A percentile compares a stretch with the other conserved stretches of the same genome.
These are phyloP conservation scores for Chloropsis hardwickii DNA, from an alignment of 2,113 vertebrate genomes.

Conservation along the genomic window DNA sequence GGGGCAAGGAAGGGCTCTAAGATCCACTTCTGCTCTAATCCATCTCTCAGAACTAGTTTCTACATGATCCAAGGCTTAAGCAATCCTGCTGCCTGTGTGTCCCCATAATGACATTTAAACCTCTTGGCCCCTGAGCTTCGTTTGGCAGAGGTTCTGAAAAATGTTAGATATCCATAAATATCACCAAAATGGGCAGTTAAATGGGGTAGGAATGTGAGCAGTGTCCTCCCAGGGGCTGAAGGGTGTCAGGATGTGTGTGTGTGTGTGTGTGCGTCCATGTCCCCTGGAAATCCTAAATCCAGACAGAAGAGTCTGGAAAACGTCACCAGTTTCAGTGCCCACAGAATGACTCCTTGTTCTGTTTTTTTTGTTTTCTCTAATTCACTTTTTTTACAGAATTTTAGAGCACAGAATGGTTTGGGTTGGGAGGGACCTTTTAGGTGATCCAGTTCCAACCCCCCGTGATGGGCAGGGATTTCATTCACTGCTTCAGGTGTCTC, in stretches of 20 bases:
- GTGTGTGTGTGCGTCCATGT: too few relatives aligned
- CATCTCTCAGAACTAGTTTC: not conserved
- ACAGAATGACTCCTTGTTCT: not conserved
- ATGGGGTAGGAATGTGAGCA: not conserved
- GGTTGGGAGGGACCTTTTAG: not conserved
- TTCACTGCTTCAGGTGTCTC: not conserved
- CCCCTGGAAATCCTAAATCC: not conserved
- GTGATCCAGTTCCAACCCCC: not conserved
- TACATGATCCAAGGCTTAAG: not conserved
- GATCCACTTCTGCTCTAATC: not conserved
- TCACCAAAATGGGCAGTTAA: not conserved
- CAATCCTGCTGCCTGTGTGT: not conserved
- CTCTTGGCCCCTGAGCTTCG: fast-evolving
- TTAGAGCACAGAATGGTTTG: not conserved
- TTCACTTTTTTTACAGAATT: not conserved
- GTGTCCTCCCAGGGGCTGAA: not conserved
- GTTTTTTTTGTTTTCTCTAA: fast-evolving
- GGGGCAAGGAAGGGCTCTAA: not conserved
- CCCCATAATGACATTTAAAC: not conserved
- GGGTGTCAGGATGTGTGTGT: too few relatives aligned
- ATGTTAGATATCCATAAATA: not conserved
- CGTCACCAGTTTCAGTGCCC: not conserved
- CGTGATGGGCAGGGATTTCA: not conserved
- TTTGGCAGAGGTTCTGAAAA: not conserved
- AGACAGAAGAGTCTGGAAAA: not conserved